Conservation (phyloP, 2,113 vertebrate species). For the Sinosuthora webbiana region DNA sequence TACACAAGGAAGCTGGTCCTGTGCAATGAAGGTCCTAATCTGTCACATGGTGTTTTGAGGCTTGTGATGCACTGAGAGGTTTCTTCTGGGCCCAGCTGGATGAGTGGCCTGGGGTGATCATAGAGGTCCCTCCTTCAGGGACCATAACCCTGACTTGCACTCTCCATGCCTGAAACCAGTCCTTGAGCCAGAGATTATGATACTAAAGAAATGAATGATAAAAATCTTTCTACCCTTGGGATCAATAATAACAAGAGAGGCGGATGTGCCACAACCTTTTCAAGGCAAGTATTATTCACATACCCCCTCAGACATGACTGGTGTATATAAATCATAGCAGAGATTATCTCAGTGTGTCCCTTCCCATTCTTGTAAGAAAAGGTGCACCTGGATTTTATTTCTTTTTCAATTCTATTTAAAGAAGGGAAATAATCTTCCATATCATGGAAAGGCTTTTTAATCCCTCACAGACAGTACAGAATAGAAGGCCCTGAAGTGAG, state of each 20-base stretch:
- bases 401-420: conserved; percentile 18
- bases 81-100: neutral
- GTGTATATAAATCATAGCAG: neutral
- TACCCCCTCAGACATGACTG: neutral
- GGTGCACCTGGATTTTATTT: neutral
- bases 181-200: neutral
- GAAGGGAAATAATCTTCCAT: neutral
- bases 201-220: neutral
- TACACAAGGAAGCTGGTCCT: neutral
- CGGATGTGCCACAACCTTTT: neutral
- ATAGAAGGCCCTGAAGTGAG: neutral
- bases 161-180: neutral
- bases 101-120: neutral
- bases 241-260: neutral
- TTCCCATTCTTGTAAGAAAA: neutral
- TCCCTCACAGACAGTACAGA: neutral
- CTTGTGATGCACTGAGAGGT: neutral
- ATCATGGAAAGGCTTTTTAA: neutral
- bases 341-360: neutral
- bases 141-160: neutral
- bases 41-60: neutral
- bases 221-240: neutral
- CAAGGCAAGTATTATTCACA: neutral
- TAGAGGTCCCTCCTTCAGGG: neutral
- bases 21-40: neutral